Base-by-base conservation (phyloP, 2,888 invertebrate species). In the Netelia fuscicornis region DNA sequence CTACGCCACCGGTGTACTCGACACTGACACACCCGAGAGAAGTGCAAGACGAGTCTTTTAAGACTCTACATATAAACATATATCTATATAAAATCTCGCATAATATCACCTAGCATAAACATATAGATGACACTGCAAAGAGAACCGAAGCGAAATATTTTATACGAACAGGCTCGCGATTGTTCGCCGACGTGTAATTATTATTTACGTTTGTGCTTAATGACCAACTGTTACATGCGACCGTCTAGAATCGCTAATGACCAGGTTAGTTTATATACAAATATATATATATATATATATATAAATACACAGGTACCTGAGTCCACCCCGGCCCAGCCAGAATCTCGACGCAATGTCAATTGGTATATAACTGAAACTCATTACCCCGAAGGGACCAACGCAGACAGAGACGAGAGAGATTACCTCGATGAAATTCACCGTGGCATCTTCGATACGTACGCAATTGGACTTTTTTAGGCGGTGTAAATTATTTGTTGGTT, bases 161-260 rank as follows among this genome's bases (percentile, higher is more conserved):
- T 64, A n/a, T 37, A 17, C 56, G 56, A 42, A 25, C 37, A 58
- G 37, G 20, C 72, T 23, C 58, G 85, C 65, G 87, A 90, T 90
- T 90, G 90, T 91, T 90, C 86, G 64, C 83, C 86, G 79, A 81
- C 89, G 85, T 90, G 87, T 90, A 91, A 91, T 91, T 91, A 91
- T 91, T 91, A 90, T 90, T 90, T 91, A 90, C 91, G 86, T 89
- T 90, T 88, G 84, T 87, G 78, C 86, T 87, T 90, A 89, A 89
- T 86, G 89, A 86, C 88, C 85, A 72, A 70, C 85, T 75, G 86
- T 85, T 83, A 83, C 88, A 81, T 72, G 84, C 84, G 82, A 87
- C 87, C 89, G 85, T 89, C 91, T 89, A 89, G 90, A 90, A 91
- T 91, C 90, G 90, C 91, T 91, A 91, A 91, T 91, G 89, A 76